Base-by-base conservation (phyloP, 1,140 invertebrate genomes). In the Aleiodes sp. region DNA sequence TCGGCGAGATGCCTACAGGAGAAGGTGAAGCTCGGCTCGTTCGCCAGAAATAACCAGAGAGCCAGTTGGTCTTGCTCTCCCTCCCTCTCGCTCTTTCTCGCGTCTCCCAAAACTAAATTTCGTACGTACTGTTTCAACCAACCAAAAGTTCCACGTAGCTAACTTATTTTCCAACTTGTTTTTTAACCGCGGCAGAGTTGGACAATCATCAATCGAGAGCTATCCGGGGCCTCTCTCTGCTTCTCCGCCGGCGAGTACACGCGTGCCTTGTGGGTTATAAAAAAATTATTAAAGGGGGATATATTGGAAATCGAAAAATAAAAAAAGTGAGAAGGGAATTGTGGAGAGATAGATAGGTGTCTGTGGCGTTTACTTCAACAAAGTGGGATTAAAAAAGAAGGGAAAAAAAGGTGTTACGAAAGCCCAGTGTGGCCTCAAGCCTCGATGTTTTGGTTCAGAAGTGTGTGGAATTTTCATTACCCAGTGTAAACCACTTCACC, bases 261-360 rank as follows among this genome's bases (percentile, higher is more conserved):
- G 46, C 46, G 46, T 24, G 46, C 26, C 4, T 52, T 6, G 26
- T 9, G 19, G 6, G 21, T 52, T 24, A 1, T 24, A 24, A 24
- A 24, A 52, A 26, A 19, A 4, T n/a, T n/a, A n/a, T n/a, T n/a
- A n/a, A 12, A 21, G 9, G 46, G 10, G 16, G 10, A 21, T 16
- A 24, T 52, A 52, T 52, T 52, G 46, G 46, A 52, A 52, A 52
- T 52, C 46, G 46, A 52, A 16, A 52, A 21, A n/a, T n/a, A n/a
- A 52, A 24, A 24, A 52, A 52, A 24, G 4, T 16, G 21, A 26
- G 4, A 24, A 14, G 46, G 12, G 46, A 24, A 52, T 21, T 52
- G 46, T 16, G 1, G 39, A 43, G 46, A 24, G 46, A n/a, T n/a
- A 9, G 46, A 52, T 16, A 52, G 46, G 21, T 52, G n/a, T 24